These are phyloP conservation scores for Ptilorrhoa leucosticta DNA, from an alignment of 2,113 vertebrate genomes.

Conservation along the genomic window DNA sequence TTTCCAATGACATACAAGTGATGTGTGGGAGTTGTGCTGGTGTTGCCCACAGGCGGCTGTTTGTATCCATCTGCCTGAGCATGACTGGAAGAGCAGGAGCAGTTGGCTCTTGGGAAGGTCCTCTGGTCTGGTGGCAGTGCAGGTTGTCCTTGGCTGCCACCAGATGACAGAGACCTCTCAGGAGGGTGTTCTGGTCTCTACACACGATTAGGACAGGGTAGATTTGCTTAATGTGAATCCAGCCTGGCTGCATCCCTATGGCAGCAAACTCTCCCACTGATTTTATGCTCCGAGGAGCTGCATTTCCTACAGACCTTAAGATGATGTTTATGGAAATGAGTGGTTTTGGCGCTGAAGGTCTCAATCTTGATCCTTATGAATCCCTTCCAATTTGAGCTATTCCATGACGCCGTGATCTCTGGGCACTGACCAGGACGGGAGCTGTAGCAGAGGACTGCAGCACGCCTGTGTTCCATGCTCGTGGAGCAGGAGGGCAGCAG, in stretches of 20 bases:
- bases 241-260: background rate
- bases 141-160: background rate
- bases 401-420: background rate
- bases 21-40: background rate
- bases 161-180: background rate
- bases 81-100: background rate
- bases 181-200: background rate
- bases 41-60: background rate
- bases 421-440: background rate
- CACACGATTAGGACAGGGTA: background rate
- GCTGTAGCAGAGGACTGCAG: background rate
- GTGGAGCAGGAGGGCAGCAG: background rate
- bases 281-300: background rate
- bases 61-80: background rate
- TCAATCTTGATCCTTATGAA: rapidly evolving
- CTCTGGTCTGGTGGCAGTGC: background rate
- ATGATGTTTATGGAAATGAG: background rate
- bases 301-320: background rate
- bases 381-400: background rate
- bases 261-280: background rate
- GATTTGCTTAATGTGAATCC: background rate
- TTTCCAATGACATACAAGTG: background rate
- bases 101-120: background rate
- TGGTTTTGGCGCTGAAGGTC: background rate
- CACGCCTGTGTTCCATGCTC: background rate